Conservation (phyloP, 2,797 vertebrate species). For the Hypotaenidia philippensis region DNA sequence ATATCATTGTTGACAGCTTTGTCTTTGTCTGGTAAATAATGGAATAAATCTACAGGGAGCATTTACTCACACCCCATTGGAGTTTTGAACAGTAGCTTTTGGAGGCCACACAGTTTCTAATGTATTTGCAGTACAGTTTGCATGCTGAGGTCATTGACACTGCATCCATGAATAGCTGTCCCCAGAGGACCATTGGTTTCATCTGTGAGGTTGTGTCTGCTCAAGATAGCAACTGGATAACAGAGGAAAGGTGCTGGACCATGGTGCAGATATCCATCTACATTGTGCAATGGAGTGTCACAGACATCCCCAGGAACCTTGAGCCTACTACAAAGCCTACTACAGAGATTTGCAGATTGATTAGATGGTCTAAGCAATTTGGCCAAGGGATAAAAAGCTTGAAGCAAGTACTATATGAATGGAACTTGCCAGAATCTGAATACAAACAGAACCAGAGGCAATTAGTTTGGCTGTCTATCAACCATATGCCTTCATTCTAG, state of each 20-base stretch:
- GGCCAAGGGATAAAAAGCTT: background rate
- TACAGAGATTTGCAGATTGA: background rate
- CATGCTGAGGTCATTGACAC: background rate
- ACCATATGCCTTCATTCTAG: background rate
- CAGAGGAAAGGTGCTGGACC: background rate
- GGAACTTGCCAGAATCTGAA: background rate
- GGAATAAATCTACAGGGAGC: slow-evolving; percentile 44
- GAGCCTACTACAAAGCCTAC: background rate
- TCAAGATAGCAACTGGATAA: background rate
- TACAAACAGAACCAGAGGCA: background rate
- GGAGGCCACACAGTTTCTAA: background rate
- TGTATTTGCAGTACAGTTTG: background rate
- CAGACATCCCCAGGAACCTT: background rate
- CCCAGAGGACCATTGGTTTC: background rate
- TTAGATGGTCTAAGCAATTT: background rate
- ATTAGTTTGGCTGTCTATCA: background rate
- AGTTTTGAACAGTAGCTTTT: background rate
- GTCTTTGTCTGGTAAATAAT: slow-evolving; percentile 65
- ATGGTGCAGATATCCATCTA: background rate
- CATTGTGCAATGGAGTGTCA: background rate
- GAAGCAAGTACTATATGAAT: background rate
- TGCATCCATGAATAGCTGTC: background rate
- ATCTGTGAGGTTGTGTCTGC: background rate
- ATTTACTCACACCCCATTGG: background rate
- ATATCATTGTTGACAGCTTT: slow-evolving; percentile 66